Base-by-base conservation (phyloP, 2,797 vertebrate genomes). In the Chelidonichthys spinosus region DNA sequence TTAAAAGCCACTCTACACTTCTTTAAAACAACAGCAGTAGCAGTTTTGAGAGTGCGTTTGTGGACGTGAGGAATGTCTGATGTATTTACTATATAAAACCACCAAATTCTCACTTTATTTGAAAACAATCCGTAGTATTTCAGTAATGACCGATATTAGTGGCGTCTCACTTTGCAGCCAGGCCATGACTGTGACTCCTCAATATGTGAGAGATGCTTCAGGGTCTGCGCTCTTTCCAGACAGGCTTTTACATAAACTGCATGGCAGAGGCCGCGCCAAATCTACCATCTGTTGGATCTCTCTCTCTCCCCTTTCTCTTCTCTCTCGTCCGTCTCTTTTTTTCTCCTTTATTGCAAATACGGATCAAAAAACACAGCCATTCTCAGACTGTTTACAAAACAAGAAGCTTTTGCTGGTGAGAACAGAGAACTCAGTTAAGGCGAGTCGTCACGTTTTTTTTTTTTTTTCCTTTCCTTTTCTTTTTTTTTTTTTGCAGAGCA, bases 271-370 rank as follows among this genome's bases (percentile, higher is more conserved):
- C 87, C 86, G 86, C 82, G 92, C 92, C 91, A 93, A 93, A 92
- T 90, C 88, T 78, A 92, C 93, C 93, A 94, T 94, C 92, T 94
- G 93, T 90, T 90, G 88, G 87, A 86, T 89, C 79, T 71, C 83
- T 90, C 79, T 82, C 79, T 85, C 70, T 64, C 56, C 84, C 43
- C 85, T 11, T 50, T 85, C 74, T 66, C 62, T 59, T 76, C 67
- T 75, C 66, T 79, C 71, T 83, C 44, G 65, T 79, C 79, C 85
- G 79, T 81, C 76, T 80, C 67, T 72, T 68, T 74, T 63, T 55
- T 32, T 53, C 73, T 84, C 43, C 63, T 84, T 85, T 75, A 83
- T 90, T 92, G 83, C 84, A 87, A 89, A 87, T 76, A 78, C 63
- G 11, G 73, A 90, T 89, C 42, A 81, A 85, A 88, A 89, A 55